A percentile compares a stretch with the other conserved stretches of the same genome.
phyloP scores from a whole-genome alignment of 2,888 invertebrate genomes.

The Zygothrica quintamaculata region DNA sequence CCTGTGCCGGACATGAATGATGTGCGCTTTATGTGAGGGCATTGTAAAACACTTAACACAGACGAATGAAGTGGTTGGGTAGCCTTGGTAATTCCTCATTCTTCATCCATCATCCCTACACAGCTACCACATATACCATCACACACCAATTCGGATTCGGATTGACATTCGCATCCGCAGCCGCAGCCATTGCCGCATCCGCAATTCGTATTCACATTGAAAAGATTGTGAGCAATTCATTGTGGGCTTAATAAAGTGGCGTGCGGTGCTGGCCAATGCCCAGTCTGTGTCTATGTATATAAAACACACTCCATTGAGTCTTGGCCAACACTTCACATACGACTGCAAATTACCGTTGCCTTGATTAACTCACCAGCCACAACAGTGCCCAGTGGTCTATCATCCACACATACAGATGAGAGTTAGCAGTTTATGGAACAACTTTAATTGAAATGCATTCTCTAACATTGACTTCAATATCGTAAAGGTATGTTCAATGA shows the following conservation, averaged over 20 bases:
- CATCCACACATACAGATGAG: too few species aligned
- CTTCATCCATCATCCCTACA: too few species aligned
- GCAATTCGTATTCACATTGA: constrained; percentile 20
- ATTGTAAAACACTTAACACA: constrained; percentile 74
- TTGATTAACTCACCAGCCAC: constrained; percentile 69
- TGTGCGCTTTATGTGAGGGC: constrained; percentile 68
- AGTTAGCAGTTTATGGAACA: constrained; percentile 37
- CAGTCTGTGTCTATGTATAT: constrained; percentile 48
- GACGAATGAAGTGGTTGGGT: constrained; percentile 17
- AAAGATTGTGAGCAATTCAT: constrained; percentile 60
- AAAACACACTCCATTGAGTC: constrained; percentile 75
- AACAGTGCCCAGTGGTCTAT: neutral
- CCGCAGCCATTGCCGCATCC: too few species aligned
- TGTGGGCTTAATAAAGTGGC: constrained; percentile 68
- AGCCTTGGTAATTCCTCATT: constrained; percentile 23
- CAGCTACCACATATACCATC: neutral
- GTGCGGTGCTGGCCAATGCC: constrained; percentile 4
- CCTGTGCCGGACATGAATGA: constrained; percentile 75
- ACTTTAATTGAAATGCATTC: constrained; percentile 75
- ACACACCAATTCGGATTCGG: neutral
- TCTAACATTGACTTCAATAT: constrained; percentile 23
- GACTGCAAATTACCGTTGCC: constrained; percentile 70
- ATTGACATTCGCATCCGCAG: neutral
- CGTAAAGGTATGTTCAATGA: constrained; percentile 67
- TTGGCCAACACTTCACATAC: constrained; percentile 74